These are phyloP conservation scores for Xiphorhynchus elegans DNA, from an alignment of 2,113 vertebrate genomes.

Conservation along the genomic window DNA sequence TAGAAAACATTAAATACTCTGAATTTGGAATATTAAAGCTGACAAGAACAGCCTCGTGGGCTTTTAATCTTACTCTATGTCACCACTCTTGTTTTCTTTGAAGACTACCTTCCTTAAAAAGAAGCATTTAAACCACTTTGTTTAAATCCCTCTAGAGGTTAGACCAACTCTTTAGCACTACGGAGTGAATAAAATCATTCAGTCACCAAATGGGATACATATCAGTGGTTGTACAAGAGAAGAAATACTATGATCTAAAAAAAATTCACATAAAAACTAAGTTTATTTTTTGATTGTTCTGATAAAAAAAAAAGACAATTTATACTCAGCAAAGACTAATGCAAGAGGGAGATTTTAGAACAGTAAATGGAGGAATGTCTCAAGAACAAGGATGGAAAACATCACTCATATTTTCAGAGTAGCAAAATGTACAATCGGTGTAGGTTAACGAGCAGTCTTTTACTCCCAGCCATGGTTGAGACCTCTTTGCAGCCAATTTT, in stretches of 20 bases:
- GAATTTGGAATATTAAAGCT: neutral
- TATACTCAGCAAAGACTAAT: neutral
- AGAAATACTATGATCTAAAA: neutral
- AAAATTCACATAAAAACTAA: neutral
- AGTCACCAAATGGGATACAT: neutral
- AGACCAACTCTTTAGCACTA: neutral
- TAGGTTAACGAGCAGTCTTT: neutral
- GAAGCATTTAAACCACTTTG: neutral
- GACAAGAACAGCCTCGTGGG: neutral
- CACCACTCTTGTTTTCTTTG: neutral
- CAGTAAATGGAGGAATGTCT: neutral
- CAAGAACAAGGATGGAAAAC: neutral
- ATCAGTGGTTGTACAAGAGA: neutral
- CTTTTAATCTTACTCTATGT: neutral
- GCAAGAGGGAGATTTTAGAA: neutral
- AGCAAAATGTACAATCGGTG: neutral
- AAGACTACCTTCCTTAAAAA: neutral
- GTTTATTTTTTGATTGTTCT: neutral
- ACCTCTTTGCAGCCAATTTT: neutral
- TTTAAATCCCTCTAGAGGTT: neutral
- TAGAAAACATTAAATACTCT: neutral
- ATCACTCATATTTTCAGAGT: neutral
- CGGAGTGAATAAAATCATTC: neutral
- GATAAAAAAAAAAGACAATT: neutral
- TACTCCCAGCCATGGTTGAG: neutral